These are phyloP conservation scores for Bombus sibiricus DNA, from an alignment of 1,140 invertebrate species.

Conservation along the genomic window DNA sequence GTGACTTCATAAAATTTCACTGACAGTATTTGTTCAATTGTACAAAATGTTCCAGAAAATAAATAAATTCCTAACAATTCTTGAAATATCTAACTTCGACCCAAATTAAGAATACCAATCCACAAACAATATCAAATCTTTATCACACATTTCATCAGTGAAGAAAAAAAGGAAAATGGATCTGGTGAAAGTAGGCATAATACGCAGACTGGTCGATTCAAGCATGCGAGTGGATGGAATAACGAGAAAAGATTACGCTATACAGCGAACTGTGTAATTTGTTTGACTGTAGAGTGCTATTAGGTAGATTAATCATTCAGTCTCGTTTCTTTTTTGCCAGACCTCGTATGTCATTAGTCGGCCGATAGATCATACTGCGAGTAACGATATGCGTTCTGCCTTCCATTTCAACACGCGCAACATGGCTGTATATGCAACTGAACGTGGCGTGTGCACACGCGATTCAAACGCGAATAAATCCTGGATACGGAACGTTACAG, in stretches of 20 bases:
- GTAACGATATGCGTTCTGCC: constrained; percentile 37
- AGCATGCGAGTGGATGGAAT: not conserved
- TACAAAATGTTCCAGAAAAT: too few species aligned
- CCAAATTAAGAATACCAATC: not conserved
- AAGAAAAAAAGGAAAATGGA: too few species aligned
- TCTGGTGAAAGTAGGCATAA: not conserved
- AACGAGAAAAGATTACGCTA: constrained; percentile 35
- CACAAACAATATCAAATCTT: not conserved
- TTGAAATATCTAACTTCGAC: not conserved
- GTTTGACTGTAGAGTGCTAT: constrained; percentile 24
- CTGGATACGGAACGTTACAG: not conserved
- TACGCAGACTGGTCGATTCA: not conserved
- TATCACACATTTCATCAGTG: not conserved
- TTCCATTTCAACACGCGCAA: constrained; percentile 20
- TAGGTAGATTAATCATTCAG: constrained; percentile 42
- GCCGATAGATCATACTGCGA: constrained; percentile 32
- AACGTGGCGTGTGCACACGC: not conserved
- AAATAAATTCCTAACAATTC: not conserved
- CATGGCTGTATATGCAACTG: not conserved
- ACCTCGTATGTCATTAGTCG: constrained; percentile 32
- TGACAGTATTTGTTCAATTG: too few species aligned
- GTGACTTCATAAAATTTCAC: too few species aligned
- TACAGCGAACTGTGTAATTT: constrained; percentile 34
- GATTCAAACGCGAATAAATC: not conserved
- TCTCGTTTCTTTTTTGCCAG: constrained; percentile 18